A percentile compares a stretch with the other conserved stretches of the same genome.
Conservation (phyloP, 2,113 vertebrate species). For the Nettapus auritus region DNA sequence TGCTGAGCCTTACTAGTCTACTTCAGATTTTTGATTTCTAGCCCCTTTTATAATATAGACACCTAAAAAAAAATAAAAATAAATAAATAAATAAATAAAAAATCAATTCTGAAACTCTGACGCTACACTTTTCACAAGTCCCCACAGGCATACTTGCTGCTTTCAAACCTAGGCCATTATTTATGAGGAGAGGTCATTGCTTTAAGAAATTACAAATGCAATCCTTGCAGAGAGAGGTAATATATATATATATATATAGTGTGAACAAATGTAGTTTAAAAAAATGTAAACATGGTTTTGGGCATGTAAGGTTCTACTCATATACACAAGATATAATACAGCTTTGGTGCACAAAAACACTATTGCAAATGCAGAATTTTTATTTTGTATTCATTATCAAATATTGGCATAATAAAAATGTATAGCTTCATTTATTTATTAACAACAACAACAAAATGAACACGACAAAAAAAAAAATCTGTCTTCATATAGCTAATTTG, state of each 20-base stretch:
- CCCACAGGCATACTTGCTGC: not conserved
- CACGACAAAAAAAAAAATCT: not conserved
- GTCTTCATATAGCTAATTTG: not conserved
- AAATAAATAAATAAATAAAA: too few relatives aligned
- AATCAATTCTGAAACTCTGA: not conserved
- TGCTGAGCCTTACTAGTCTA: not conserved
- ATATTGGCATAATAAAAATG: not conserved
- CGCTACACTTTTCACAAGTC: not conserved
- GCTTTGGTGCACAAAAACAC: not conserved
- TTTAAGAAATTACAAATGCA: conserved; percentile 7
- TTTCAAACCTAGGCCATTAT: not conserved
- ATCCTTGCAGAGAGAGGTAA: not conserved
- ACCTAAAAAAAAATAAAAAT: not conserved
- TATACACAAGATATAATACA: not conserved
- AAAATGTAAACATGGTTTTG: not conserved
- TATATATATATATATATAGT: too few relatives aligned
- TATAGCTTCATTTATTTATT: not conserved
- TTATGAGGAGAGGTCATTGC: not conserved
- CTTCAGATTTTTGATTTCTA: not conserved
- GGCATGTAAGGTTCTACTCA: not conserved
- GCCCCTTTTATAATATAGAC: not conserved
- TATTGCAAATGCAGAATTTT: not conserved
- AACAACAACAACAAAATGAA: not conserved
- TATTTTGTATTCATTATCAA: not conserved
- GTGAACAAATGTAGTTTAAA: not conserved